Base-by-base conservation (phyloP, 2,888 invertebrate genomes). In the Tipula vernalis region DNA sequence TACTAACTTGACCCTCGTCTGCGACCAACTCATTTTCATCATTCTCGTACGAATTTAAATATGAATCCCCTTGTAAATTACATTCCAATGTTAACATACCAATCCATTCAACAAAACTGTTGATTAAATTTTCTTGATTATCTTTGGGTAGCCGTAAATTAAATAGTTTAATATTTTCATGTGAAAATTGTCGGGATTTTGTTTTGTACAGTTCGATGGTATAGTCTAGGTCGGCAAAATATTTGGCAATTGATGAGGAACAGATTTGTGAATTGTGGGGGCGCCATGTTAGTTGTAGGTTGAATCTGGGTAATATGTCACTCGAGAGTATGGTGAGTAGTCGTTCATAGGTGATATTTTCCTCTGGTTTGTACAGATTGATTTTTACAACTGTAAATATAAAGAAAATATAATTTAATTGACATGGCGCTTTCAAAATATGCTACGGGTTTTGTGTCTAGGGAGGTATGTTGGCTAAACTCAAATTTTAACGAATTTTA, bases 211-310 rank as follows among this genome's bases (percentile, higher is more conserved):
- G 88, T 87, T 91, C 90, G 2, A 93, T 92, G 4, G 89, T 88
- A 88, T 92, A 93, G 5, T 92, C 91, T 86, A 89, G 90, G 88
- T 91, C 90, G 71, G 90, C 87, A 88, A 94, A 93, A 91, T 93
- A 94, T 88, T 93, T 92, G 12, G 94, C 94, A 83, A 93, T 88
- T 0, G 94, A 94, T n/a, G 94, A 94, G 85, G 94, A 93, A 88
- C 94, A 94, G 36, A 93, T 88, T 13, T 90, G 90, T 86, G 90
- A 89, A 28, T 91, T 91, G 88, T 92, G 92, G 86, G 94, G 92
- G 88, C 93, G 91, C 94, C 94, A 94, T 86, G 87, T 85, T n/a
- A 89, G 86, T 83, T 88, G 84, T 8, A 88, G 36, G 51, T 84
- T 87, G 87, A 57, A 88, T 85, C 44, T 87, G 4, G 87, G 36